These are phyloP conservation scores for Zoanthus sansibaricus DNA, from an alignment of 92 coral and sea anemone species.

Conservation along the genomic window DNA sequence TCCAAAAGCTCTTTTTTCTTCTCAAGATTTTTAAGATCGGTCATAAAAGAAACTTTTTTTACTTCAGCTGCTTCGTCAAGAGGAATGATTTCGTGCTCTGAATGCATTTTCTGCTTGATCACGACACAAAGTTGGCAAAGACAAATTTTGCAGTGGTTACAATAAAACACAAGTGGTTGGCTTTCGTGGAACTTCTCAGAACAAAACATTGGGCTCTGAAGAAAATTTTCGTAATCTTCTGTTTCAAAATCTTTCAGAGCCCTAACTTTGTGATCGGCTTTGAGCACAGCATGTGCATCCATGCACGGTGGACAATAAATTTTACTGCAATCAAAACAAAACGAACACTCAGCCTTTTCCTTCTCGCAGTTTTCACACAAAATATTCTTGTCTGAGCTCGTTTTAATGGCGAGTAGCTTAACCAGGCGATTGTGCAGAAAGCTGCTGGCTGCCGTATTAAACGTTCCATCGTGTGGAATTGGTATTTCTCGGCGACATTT, in stretches of 20 bases:
- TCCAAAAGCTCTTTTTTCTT: background rate
- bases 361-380: constrained; percentile 22
- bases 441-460: background rate
- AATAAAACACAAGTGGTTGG: constrained; percentile 5
- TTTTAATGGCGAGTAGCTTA: constrained; percentile 24
- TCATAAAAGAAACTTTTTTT: background rate
- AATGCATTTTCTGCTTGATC: background rate
- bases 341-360: constrained; percentile 24
- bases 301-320: constrained; percentile 9
- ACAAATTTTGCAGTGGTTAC: background rate
- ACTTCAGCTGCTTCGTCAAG: background rate
- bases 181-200: constrained; percentile 25
- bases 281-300: background rate
- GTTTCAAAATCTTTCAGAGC: constrained; percentile 18
- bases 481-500: constrained; percentile 7
- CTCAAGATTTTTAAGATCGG: background rate
- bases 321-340: constrained; percentile 31
- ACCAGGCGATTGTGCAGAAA: constrained; percentile 6
- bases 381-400: background rate
- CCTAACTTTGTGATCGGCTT: constrained; percentile 15
- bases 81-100: background rate
- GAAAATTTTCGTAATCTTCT: constrained; percentile 22
- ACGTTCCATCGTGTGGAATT: constrained; percentile 22
- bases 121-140: constrained; percentile 4
- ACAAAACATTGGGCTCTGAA: constrained; percentile 20